Percentiles rank a stretch among this genome's conserved stretches.
Evolutionary conservation across 2,113 vertebrate species (phyloP).

Genomic region (Orientallactaga bullata): DNA sequence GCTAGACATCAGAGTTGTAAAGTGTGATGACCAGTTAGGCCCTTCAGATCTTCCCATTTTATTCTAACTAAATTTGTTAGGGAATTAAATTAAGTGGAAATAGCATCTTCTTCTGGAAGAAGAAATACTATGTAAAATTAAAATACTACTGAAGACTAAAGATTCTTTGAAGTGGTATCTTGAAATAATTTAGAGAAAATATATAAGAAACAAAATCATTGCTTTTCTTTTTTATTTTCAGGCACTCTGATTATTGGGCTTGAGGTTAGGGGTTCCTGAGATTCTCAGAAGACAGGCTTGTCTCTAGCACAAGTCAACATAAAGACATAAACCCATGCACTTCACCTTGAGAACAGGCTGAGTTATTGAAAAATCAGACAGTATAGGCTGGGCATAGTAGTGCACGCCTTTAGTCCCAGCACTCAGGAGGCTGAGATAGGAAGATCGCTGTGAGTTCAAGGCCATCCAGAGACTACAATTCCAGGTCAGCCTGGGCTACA

Average conservation of each 20-base stretch:
- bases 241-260: not conserved
- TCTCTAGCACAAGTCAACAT: not conserved
- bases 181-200: constrained; percentile 52
- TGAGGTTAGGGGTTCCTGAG: not conserved
- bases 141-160: not conserved
- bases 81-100: constrained; percentile 34
- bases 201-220: not conserved
- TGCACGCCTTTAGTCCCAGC: too few species aligned
- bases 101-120: constrained; percentile 9
- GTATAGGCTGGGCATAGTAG: not conserved
- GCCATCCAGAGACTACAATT: too few species aligned
- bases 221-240: not conserved
- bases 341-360: not conserved
- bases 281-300: not conserved
- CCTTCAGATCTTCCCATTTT: constrained; percentile 23
- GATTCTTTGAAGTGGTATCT: constrained; percentile 27
- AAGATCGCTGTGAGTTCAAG: too few species aligned
- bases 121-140: not conserved
- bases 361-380: not conserved
- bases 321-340: not conserved
- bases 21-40: not conserved
- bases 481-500: too few species aligned
- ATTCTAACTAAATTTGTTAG: not conserved
- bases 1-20: constrained; percentile 53
- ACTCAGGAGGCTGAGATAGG: too few species aligned